These are phyloP conservation scores for Heteromurus nitidus DNA, from an alignment of 2,888 invertebrate genomes.

Conservation along the genomic window DNA sequence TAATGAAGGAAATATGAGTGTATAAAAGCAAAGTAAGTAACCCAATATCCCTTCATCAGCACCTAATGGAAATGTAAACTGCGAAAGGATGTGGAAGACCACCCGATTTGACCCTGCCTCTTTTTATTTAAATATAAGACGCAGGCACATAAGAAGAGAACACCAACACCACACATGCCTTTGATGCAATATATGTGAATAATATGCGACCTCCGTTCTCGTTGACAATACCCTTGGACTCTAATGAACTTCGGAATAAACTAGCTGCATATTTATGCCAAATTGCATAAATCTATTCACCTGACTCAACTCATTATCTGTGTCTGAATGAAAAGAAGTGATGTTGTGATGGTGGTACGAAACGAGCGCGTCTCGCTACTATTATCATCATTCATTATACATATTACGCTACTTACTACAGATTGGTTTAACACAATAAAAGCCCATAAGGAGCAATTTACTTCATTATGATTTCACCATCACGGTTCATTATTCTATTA, in stretches of 20 bases:
- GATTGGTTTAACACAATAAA: constrained; percentile 59
- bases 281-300: too few relatives aligned
- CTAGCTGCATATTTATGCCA: not conserved
- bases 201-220: too few relatives aligned
- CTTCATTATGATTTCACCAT: constrained; percentile 66
- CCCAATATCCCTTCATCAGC: constrained; percentile 58
- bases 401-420: constrained; percentile 26
- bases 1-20: constrained; percentile 65
- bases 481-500: constrained; percentile 65
- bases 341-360: not conserved
- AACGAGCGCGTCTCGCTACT: not conserved
- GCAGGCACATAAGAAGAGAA: not conserved
- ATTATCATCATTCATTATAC: constrained; percentile 34
- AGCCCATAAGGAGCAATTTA: constrained; percentile 61
- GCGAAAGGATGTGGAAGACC: constrained; percentile 35
- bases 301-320: too few relatives aligned
- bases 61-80: constrained; percentile 64
- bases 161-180: too few relatives aligned
- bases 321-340: not conserved
- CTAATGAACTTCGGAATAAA: constrained; percentile 21
- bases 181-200: too few relatives aligned
- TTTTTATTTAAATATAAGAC: constrained; percentile 11
- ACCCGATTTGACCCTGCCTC: constrained; percentile 61
- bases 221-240: constrained; percentile 24
- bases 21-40: constrained; percentile 58